Evolutionary conservation across 2,888 invertebrate species (phyloP).

Genomic region (Maniola hyperantus): DNA sequence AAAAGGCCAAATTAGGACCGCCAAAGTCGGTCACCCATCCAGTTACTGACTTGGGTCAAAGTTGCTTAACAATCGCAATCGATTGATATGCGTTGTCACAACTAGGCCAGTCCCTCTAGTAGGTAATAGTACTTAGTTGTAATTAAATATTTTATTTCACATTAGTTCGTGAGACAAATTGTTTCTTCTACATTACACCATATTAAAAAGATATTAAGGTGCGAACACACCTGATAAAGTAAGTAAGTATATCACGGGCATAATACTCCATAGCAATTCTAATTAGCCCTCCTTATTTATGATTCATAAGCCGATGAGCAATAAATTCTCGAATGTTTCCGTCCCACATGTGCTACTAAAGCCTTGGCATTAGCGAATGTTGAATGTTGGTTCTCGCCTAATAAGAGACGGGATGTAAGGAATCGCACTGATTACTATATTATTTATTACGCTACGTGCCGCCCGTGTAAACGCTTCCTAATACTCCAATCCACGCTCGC

Average conservation of each 20-base stretch:
- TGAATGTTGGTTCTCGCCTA: slow-evolving; percentile 80
- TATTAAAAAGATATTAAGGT: slow-evolving; percentile 39
- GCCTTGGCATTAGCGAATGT: slow-evolving; percentile 78
- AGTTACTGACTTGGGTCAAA: too few species aligned
- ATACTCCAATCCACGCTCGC: slow-evolving; percentile 66
- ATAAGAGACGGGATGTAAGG: slow-evolving; percentile 81
- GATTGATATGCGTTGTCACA: too few species aligned
- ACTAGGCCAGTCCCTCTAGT: too few species aligned
- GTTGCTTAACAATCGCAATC: too few species aligned
- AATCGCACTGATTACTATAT: slow-evolving; percentile 82
- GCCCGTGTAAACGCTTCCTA: slow-evolving; percentile 80
- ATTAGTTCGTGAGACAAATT: background rate
- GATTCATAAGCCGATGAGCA: slow-evolving; percentile 81
- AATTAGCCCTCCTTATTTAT: slow-evolving; percentile 81
- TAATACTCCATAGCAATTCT: slow-evolving; percentile 62
- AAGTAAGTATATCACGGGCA: slow-evolving; percentile 53
- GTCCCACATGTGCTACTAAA: slow-evolving; percentile 79
- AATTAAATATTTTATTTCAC: too few species aligned
- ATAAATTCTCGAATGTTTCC: slow-evolving; percentile 81
- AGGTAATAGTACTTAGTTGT: too few species aligned
- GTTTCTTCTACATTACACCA: slow-evolving; percentile 37
- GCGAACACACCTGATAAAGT: slow-evolving; percentile 37
- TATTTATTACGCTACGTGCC: slow-evolving; percentile 82
- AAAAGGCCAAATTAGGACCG: too few species aligned
- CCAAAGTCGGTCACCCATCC: too few species aligned